phyloP scores from a whole-genome alignment of 2,797 vertebrate species.

The Coilia nasus region DNA sequence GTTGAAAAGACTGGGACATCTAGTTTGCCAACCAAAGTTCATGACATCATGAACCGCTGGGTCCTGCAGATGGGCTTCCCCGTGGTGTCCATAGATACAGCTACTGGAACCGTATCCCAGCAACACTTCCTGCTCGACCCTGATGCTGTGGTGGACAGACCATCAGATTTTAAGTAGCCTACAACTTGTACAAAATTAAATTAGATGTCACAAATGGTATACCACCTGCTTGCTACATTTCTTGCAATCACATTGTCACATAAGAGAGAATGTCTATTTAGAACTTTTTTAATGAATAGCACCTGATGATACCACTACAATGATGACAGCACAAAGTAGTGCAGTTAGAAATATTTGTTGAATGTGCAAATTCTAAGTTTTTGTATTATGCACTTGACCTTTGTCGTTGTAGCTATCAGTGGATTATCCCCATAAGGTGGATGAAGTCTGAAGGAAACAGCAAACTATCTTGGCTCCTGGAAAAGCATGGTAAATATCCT shows the following conservation, averaged over 20 bases:
- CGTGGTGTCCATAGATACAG: slow-evolving; percentile 78
- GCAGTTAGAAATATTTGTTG: neutral
- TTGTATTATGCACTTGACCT: neutral
- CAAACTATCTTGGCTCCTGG: slow-evolving; percentile 70
- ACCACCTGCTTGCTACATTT: neutral
- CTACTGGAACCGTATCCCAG: slow-evolving; percentile 70
- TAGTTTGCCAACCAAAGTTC: slow-evolving; percentile 62
- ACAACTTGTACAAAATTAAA: neutral
- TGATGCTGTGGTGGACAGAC: slow-evolving; percentile 60
- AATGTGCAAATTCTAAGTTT: neutral
- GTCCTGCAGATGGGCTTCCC: slow-evolving; percentile 93
- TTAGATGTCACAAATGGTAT: neutral
- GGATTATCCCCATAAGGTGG: slow-evolving; percentile 81
- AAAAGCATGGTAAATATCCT: slow-evolving; percentile 52
- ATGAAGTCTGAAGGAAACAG: rapidly evolving
- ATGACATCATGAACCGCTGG: slow-evolving; percentile 87
- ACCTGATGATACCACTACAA: too few species aligned
- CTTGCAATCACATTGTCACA: too few species aligned
- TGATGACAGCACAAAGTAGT: neutral
- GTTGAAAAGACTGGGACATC: neutral
- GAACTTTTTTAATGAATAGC: too few species aligned
- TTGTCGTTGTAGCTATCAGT: slow-evolving; percentile 76
- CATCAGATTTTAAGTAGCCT: slow-evolving; percentile 78
- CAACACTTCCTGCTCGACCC: slow-evolving; percentile 83
- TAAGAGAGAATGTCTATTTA: too few species aligned